Evolutionary conservation across 2,113 vertebrate species (phyloP), one percentile per base, ranked within the genome.

Genomic region (Heloderma charlesbogerti): DNA sequence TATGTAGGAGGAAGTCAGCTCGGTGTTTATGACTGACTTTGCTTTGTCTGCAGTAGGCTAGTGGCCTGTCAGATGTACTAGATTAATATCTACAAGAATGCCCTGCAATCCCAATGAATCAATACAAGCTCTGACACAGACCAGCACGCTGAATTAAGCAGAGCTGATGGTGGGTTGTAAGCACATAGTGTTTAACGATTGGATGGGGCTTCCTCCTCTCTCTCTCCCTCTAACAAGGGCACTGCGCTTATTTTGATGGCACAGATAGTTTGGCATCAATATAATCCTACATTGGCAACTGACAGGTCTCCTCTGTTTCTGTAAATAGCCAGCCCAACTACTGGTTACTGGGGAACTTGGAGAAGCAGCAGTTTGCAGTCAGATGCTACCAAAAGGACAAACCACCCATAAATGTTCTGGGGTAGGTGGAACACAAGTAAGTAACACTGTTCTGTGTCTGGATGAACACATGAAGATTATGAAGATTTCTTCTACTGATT

Each of bases 131-230:
- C 86, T 87, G 92, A 91, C 92, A 93, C 88, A 82, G 88, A 77
- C 89, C 86, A 81, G 71, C 82, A 25, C 4, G 81, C 93, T 91
- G 94, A 93, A 95, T 93, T 92, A 94, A 94, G 85, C 94, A 83
- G 67, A 72, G 86, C 90, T 92, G 92, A 89, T 88, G 43, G 90
- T 0, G 60, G 51, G 75, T 63, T 95, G 88, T 93, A 90, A 94
- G 90, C 92, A 25, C 48, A 37, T 83, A 29, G 0, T 84, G 87
- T 93, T 93, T 93, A 95, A 95, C 0, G 4, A 95, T 92, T 90
- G 90, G 88, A 91, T 48, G 88, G 94, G 83, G 54, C 74, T 63
- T 66, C 72, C 43, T 18, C 86, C 79, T 86, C 92, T 71, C 51
- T 48, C 31, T 77, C 48, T 77, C 16, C 51, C 60, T 88, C 43